Conservation (phyloP, 2,113 vertebrate species). For the Varanus salvator region DNA sequence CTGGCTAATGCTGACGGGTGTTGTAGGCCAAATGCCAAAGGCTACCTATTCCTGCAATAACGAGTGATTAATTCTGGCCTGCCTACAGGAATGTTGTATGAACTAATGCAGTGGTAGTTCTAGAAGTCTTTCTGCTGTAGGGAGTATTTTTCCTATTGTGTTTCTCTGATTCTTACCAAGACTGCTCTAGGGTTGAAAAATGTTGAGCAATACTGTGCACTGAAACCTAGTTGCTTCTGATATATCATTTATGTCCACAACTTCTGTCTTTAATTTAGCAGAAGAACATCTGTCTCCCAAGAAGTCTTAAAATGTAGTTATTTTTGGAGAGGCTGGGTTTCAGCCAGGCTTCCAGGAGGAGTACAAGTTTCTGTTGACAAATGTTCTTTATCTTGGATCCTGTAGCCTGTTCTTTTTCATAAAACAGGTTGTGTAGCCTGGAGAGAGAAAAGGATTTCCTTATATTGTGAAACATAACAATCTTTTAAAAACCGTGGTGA, state of each 20-base stretch:
- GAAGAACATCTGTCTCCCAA: constrained; percentile 47
- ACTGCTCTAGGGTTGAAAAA: background rate
- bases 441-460: constrained; percentile 39
- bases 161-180: background rate
- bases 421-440: constrained; percentile 6
- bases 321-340: constrained; percentile 31
- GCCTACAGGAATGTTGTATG: background rate
- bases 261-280: constrained; percentile 43
- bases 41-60: too few species aligned
- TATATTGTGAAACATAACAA: constrained; percentile 14
- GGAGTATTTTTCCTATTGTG: background rate
- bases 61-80: background rate
- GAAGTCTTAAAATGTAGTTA: background rate
- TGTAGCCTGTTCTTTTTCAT: constrained; percentile 29
- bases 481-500: constrained; percentile 10
- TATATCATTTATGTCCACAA: constrained; percentile 30
- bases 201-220: background rate
- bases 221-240: background rate
- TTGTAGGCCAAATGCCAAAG: too few species aligned
- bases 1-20: too few species aligned
- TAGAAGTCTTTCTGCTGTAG: background rate
- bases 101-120: background rate
- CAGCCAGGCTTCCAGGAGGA: background rate
- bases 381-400: constrained; percentile 45
- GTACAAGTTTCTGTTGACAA: constrained; percentile 29